phyloP scores from a whole-genome alignment of 2,113 vertebrate genomes.

The Heteronetta atricapilla region DNA sequence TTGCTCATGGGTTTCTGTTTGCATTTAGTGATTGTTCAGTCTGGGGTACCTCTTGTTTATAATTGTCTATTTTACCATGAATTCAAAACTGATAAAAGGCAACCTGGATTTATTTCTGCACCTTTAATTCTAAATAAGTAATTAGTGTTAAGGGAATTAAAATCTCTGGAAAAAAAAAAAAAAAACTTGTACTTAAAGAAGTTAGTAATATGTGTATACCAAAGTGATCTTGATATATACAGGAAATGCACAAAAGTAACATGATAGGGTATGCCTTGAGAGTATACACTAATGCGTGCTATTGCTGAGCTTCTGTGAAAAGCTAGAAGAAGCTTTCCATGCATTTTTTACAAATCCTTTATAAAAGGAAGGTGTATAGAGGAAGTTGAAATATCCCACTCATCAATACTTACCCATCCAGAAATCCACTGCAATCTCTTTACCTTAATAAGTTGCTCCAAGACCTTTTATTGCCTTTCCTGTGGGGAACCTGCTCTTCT shows the following conservation, averaged over 20 bases:
- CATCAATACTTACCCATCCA: slow-evolving; percentile 71
- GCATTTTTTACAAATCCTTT: background rate
- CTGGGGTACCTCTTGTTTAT: background rate
- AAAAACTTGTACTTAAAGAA: background rate
- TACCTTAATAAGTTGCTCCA: slow-evolving; percentile 58
- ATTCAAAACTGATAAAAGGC: background rate
- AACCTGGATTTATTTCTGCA: background rate
- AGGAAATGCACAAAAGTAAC: background rate
- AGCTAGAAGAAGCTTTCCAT: background rate
- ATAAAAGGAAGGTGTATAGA: background rate
- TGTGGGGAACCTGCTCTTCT: background rate
- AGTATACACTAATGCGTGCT: background rate
- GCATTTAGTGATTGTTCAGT: background rate
- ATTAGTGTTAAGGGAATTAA: background rate
- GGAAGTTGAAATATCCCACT: background rate
- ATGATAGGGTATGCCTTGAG: background rate
- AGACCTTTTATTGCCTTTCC: slow-evolving; percentile 4
- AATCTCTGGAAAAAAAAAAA: background rate
- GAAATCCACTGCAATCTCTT: slow-evolving; percentile 66
- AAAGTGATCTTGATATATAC: background rate
- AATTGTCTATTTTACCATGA: background rate
- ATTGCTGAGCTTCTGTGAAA: background rate
- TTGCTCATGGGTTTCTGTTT: background rate
- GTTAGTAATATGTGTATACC: background rate
- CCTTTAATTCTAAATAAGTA: background rate